Evolutionary conservation across 1,140 invertebrate genomes (phyloP).

Genomic region (Protaetia brevitarsis): DNA sequence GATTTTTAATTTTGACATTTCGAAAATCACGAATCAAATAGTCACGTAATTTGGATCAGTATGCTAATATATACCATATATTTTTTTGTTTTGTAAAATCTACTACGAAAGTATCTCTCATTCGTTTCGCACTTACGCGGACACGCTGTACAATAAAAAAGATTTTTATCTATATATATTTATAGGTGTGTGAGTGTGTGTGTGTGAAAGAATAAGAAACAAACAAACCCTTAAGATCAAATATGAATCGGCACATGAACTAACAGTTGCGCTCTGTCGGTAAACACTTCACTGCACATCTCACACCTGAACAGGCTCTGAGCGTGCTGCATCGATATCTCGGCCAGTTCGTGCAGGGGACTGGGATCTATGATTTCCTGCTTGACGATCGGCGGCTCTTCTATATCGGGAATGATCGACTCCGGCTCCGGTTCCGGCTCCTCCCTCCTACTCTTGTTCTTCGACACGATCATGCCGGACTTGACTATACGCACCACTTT

Average conservation of each 20-base stretch:
- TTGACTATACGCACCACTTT: conserved; percentile 44
- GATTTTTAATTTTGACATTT: too few species aligned
- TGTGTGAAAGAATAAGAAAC: background rate
- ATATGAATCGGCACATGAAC: conserved; percentile 78
- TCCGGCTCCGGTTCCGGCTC: conserved; percentile 36
- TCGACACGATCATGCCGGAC: conserved; percentile 46
- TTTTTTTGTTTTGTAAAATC: too few species aligned
- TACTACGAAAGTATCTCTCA: background rate
- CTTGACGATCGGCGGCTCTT: conserved; percentile 26
- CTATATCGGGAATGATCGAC: conserved; percentile 27
- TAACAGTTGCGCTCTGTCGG: conserved; percentile 66
- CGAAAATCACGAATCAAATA: too few species aligned
- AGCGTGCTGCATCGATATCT: conserved; percentile 48
- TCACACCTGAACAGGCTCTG: conserved; percentile 63
- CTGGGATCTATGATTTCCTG: conserved; percentile 55
- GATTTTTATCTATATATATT: too few species aligned
- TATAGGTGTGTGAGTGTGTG: too few species aligned
- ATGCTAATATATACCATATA: too few species aligned
- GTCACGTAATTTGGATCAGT: too few species aligned
- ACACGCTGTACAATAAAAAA: background rate
- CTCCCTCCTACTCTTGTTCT: conserved; percentile 40
- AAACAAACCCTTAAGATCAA: conserved; percentile 52
- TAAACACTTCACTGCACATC: conserved; percentile 75
- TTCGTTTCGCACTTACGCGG: background rate
- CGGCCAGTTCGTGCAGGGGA: conserved; percentile 52